These are phyloP conservation scores for Hormiphora californensis DNA, from an alignment of 37 sponge, comb jelly and placozoan species.

Conservation along the genomic window DNA sequence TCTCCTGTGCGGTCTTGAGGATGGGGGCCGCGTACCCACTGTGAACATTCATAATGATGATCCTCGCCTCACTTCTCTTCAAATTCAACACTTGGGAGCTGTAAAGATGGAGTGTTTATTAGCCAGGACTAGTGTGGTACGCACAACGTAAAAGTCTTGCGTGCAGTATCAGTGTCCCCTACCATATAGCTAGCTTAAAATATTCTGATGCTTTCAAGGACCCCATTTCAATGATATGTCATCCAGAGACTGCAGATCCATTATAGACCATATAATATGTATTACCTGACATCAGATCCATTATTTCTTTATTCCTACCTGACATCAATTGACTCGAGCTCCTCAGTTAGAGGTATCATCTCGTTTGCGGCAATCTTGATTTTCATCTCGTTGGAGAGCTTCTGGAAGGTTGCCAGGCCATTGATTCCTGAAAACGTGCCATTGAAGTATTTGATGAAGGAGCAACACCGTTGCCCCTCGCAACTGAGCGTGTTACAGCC, in stretches of 20 bases:
- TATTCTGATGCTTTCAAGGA: too few relatives aligned
- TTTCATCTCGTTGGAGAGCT: slow-evolving; percentile 35
- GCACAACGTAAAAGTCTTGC: too few relatives aligned
- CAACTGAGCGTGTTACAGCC: too few relatives aligned
- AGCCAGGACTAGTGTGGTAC: too few relatives aligned
- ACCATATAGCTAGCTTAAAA: too few relatives aligned
- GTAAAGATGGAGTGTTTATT: too few relatives aligned
- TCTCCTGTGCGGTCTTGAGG: not conserved
- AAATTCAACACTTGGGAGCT: slow-evolving; percentile 32
- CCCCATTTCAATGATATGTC: too few relatives aligned
- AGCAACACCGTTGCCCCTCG: not conserved
- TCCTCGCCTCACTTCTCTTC: slow-evolving; percentile 1
- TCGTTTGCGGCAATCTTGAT: slow-evolving; percentile 46
- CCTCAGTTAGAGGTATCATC: slow-evolving; percentile 40
- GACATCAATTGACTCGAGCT: slow-evolving; percentile 50
- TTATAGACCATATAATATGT: too few relatives aligned
- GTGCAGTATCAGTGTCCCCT: too few relatives aligned
- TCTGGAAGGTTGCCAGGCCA: slow-evolving; percentile 37
- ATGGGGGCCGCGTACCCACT: slow-evolving; percentile 7
- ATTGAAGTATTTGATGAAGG: not conserved
- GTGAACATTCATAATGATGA: slow-evolving; percentile 50
- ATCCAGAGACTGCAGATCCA: too few relatives aligned
- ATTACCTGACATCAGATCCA: too few relatives aligned
- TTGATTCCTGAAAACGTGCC: not conserved
- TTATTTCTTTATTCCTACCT: slow-evolving; percentile 16